Percentiles rank a stretch among this genome's conserved stretches.
Conservation (phyloP, 2,797 vertebrate genomes). For the Peromyscus eremicus region DNA sequence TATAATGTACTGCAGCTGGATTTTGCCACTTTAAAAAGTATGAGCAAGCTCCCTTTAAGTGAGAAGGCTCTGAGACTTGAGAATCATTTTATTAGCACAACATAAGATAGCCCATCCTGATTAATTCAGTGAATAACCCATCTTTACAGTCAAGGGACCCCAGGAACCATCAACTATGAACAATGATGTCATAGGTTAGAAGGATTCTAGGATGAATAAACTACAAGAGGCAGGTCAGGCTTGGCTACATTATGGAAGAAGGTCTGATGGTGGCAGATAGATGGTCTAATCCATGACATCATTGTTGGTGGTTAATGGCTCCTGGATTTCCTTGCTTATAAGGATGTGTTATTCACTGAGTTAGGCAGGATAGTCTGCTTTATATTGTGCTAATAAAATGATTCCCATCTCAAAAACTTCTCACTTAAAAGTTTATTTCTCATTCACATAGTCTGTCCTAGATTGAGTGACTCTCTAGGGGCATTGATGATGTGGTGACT, state of each 20-base stretch:
- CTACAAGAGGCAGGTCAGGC: not conserved
- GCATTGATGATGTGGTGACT: not conserved
- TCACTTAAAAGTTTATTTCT: constrained; percentile 63
- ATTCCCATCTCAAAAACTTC: constrained; percentile 13
- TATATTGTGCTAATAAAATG: constrained; percentile 46
- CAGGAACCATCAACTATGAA: not conserved
- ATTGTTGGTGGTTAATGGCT: not conserved
- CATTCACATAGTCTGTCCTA: not conserved
- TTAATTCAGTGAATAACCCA: not conserved
- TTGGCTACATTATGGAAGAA: not conserved
- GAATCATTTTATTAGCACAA: not conserved
- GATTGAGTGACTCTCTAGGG: constrained; percentile 3
- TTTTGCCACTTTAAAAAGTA: not conserved
- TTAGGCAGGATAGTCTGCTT: not conserved
- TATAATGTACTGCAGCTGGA: not conserved
- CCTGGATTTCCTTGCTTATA: not conserved
- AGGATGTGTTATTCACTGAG: not conserved
- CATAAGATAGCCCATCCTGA: not conserved
- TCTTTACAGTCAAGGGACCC: not conserved
- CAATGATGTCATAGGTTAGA: not conserved
- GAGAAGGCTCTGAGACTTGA: not conserved
- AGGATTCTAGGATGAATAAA: not conserved
- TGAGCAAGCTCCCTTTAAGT: not conserved
- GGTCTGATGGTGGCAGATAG: not conserved
- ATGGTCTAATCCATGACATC: not conserved